These are phyloP conservation scores for Digitonthophagus gazella DNA, from an alignment of 2,888 invertebrate genomes.

Conservation along the genomic window DNA sequence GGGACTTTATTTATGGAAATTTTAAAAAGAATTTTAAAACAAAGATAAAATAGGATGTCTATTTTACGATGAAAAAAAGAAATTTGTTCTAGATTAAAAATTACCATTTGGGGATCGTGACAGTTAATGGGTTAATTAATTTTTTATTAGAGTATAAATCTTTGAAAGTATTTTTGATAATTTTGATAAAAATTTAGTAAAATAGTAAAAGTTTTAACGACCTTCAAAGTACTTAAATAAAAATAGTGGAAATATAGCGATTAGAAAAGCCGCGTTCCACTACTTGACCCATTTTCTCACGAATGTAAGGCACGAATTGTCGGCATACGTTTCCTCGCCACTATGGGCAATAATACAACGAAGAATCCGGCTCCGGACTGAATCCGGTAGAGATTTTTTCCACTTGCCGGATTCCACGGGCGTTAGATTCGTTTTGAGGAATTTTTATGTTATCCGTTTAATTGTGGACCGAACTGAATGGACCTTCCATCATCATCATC, in stretches of 20 bases:
- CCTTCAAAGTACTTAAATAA: no score
- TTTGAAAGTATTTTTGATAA: no score
- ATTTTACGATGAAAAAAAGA: no score
- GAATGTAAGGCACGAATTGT: slow-evolving; percentile 15
- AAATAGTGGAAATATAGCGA: slow-evolving; percentile 9
- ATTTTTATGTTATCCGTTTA: slow-evolving; percentile 15
- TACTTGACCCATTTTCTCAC: slow-evolving; percentile 14
- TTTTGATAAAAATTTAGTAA: no score
- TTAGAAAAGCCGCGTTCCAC: slow-evolving; percentile 3
- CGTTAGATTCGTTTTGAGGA: slow-evolving; percentile 9
- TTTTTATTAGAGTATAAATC: no score
- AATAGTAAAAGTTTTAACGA: no score
- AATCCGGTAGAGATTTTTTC: slow-evolving; percentile 3
- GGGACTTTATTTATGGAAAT: no score
- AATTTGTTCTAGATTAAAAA: no score
- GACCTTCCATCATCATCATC: slow-evolving; percentile 4
- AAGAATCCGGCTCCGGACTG: slow-evolving; percentile 11
- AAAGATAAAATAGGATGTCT: no score
- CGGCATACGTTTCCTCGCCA: slow-evolving; percentile 8
- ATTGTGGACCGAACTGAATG: slow-evolving; percentile 7
- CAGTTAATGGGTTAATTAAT: no score
- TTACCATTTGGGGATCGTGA: no score
- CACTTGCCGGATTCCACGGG: neutral
- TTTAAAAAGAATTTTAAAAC: no score
- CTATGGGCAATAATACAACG: slow-evolving; percentile 8